Percentiles rank a stretch among this genome's conserved stretches.
Evolutionary conservation across 2,113 vertebrate genomes (phyloP).

Genomic region (Etheostoma cragini): DNA sequence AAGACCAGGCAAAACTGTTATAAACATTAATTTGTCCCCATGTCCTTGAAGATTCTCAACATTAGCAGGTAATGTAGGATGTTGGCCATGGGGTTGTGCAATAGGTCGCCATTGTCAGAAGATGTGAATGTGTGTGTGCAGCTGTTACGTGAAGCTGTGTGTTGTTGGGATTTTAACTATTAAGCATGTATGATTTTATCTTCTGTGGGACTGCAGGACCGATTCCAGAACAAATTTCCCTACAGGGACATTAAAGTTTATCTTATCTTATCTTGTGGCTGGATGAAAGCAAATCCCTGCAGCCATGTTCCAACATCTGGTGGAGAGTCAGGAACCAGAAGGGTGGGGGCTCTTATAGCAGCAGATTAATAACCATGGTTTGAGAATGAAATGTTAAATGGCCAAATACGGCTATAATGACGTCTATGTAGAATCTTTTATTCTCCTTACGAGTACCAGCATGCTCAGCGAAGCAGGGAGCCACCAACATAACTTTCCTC

Average conservation of each 20-base stretch:
- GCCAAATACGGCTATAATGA: not conserved
- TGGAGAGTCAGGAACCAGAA: not conserved
- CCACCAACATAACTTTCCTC: too few relatives aligned
- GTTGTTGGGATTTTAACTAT: not conserved
- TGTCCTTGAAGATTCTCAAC: not conserved
- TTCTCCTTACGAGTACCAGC: not conserved
- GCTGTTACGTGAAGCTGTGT: not conserved
- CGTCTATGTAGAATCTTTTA: too few relatives aligned
- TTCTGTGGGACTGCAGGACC: not conserved
- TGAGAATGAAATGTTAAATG: not conserved
- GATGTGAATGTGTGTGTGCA: not conserved
- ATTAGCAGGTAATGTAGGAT: not conserved
- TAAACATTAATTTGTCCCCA: not conserved
- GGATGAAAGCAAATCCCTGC: too few relatives aligned
- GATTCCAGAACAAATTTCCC: too few relatives aligned
- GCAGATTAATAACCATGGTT: not conserved
- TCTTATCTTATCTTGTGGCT: too few relatives aligned
- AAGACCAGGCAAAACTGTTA: not conserved
- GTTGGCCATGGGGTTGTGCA: not conserved
- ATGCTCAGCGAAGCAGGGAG: not conserved
- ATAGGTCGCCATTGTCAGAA: not conserved
- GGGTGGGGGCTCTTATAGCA: not conserved
- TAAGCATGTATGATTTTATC: not conserved
- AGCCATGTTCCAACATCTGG: not conserved
- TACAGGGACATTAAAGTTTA: too few relatives aligned